phyloP scores from a whole-genome alignment of 2,888 invertebrate species.

The Orthosia gracilis region DNA sequence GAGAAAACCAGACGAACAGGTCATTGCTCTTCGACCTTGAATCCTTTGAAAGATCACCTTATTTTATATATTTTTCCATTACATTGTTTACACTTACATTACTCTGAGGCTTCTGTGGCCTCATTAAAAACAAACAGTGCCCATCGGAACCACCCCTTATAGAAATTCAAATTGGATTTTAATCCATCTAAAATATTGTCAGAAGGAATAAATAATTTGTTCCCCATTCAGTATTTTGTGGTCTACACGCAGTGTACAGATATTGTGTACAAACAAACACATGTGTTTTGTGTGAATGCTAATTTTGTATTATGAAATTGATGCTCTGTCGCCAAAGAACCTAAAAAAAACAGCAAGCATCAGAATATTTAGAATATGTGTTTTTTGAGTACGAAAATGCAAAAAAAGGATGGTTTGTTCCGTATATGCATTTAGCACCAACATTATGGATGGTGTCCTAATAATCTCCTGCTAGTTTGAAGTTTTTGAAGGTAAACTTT shows the following conservation, averaged over 20 bases:
- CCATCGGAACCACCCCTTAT: slow-evolving; percentile 28
- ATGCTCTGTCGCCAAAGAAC: no score
- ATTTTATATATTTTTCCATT: neutral
- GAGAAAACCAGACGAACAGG: neutral
- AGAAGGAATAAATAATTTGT: slow-evolving; percentile 39
- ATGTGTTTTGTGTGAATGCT: neutral
- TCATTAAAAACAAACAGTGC: slow-evolving; percentile 50
- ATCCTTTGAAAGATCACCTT: neutral
- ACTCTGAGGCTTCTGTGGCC: neutral
- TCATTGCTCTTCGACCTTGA: neutral
- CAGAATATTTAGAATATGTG: no score
- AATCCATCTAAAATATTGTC: slow-evolving; percentile 46
- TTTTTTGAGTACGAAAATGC: no score
- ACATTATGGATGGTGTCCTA: no score
- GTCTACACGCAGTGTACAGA: slow-evolving; percentile 2
- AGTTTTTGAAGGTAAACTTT: no score
- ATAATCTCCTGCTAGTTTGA: no score
- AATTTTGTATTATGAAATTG: neutral
- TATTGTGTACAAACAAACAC: slow-evolving; percentile 12
- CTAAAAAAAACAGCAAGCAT: no score
- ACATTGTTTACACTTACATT: neutral
- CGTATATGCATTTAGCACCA: no score
- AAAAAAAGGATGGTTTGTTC: no score
- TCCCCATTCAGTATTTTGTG: slow-evolving; percentile 26
- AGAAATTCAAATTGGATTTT: slow-evolving; percentile 51